Percentiles rank a stretch among this genome's conserved stretches.
phyloP scores from a whole-genome alignment of 2,113 vertebrate genomes.

The Dunckerocampus dactyliophorus region DNA sequence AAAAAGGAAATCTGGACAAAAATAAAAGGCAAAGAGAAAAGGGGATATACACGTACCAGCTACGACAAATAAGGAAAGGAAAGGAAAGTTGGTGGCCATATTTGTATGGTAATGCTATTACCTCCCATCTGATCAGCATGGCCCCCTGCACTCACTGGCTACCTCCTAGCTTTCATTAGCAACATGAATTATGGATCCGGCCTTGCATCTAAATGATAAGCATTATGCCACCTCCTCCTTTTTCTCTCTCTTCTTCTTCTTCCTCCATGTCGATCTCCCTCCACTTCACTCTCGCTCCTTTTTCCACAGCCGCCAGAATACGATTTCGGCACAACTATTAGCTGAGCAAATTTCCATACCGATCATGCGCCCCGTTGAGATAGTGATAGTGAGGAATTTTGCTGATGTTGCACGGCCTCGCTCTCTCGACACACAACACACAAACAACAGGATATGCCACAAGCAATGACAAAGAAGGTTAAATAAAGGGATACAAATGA shows the following conservation, averaged over 20 bases:
- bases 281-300: slow-evolving; percentile 29
- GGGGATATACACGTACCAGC: no score
- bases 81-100: slow-evolving; percentile 26
- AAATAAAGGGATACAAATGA: no score
- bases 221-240: slow-evolving; percentile 57
- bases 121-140: slow-evolving; percentile 59
- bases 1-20: neutral
- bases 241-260: slow-evolving; percentile 47
- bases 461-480: slow-evolving; percentile 1
- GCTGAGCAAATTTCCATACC: slow-evolving; percentile 57
- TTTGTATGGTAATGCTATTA: slow-evolving; percentile 65
- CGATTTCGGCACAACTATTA: slow-evolving; percentile 54
- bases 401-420: slow-evolving; percentile 22
- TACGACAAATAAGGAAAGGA: slow-evolving; percentile 3
- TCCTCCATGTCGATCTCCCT: slow-evolving; percentile 25
- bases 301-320: slow-evolving; percentile 36
- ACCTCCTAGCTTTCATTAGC: slow-evolving; percentile 66
- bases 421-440: neutral
- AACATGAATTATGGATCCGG: slow-evolving; percentile 71
- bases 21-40: neutral
- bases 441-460: slow-evolving; percentile 5
- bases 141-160: slow-evolving; percentile 47
- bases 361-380: slow-evolving; percentile 54
- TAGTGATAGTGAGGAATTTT: slow-evolving; percentile 42
- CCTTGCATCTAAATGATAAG: slow-evolving; percentile 65